Evolutionary conservation across 2,888 invertebrate genomes (phyloP).

Genomic region (Asteroscopus sphinx): DNA sequence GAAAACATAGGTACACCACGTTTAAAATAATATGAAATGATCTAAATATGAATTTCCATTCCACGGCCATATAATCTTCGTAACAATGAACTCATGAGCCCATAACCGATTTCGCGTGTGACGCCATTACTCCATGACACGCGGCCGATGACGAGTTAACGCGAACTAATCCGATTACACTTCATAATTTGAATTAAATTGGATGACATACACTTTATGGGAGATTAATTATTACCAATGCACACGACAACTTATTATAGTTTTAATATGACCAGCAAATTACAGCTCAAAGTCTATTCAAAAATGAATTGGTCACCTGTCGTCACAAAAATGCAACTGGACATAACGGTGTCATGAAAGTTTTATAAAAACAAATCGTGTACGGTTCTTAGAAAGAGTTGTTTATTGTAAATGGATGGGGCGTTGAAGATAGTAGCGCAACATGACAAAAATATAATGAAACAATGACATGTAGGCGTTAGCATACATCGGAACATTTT

Average conservation of each 20-base stretch:
- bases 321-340: neutral
- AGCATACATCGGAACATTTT: neutral
- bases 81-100: conserved; percentile 52
- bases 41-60: conserved; percentile 26
- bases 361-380: conserved; percentile 3
- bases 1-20: too few relatives aligned
- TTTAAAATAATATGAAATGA: neutral
- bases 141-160: conserved; percentile 33
- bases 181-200: conserved; percentile 53
- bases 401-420: conserved; percentile 15
- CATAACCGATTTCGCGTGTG: conserved; percentile 56
- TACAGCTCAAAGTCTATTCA: conserved; percentile 1
- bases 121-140: too few relatives aligned
- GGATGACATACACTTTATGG: conserved; percentile 45
- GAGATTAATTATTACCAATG: conserved; percentile 40
- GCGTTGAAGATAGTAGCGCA: conserved; percentile 21
- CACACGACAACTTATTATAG: conserved; percentile 13
- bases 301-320: conserved; percentile 25
- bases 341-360: neutral
- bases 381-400: conserved; percentile 5
- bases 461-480: conserved; percentile 41
- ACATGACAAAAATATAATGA: conserved; percentile 20
- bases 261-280: conserved; percentile 19
- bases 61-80: conserved; percentile 34
- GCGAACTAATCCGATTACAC: conserved; percentile 55